Base-by-base conservation (phyloP, 35 echinoderm and acorn worm genomes). In the Lytechinus pictus region DNA sequence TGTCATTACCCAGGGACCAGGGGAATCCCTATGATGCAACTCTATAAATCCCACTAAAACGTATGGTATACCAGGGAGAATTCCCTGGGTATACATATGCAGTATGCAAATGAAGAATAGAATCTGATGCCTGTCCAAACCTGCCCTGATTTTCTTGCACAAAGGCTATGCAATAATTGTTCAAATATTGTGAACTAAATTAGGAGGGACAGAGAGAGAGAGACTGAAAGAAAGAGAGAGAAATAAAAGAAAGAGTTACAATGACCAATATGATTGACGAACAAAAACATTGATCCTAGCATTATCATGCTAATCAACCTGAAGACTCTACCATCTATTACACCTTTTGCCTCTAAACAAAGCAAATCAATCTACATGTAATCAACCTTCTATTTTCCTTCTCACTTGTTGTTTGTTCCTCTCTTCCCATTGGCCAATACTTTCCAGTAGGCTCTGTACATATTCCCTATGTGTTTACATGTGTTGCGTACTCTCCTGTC, bases 241-340 rank as follows among this genome's bases (percentile, higher is more conserved):
- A 89, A 89, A 29, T 44, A 24, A 89, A 29, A 89, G 88, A 90
- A 27, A 90, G 88, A 88, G 86, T 44, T 44, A 24, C 86, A 58
- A 13, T 9, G 9, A 7, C 5, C 19, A 79, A 79, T 79, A 79
- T 16, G 19, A 79, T 79, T 24, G 66, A 79, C 5, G n/a, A 79
- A 24, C 66, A 79, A 79, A 79, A 79, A 79, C 66, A 79, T 79
- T 79, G 66, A 79, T 79, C 19, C 8, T 79, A 79, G 66, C 21
- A 79, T 79, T 79, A 79, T 79, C 5, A 79, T 79, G 66, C 66
- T 79, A 79, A 79, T 79, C 1, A 79, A 16, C 33, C 66, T 24
- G 19, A 79, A 79, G 19, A 24, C 66, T 24, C n/a, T 24, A 79
- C 66, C 19, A 79, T 19, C 19, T 14, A 24, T 24, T 79, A 24